Evolutionary conservation across 2,888 invertebrate species (phyloP), one percentile per base, ranked within the genome.

Genomic region (Brachyopa scutellaris): DNA sequence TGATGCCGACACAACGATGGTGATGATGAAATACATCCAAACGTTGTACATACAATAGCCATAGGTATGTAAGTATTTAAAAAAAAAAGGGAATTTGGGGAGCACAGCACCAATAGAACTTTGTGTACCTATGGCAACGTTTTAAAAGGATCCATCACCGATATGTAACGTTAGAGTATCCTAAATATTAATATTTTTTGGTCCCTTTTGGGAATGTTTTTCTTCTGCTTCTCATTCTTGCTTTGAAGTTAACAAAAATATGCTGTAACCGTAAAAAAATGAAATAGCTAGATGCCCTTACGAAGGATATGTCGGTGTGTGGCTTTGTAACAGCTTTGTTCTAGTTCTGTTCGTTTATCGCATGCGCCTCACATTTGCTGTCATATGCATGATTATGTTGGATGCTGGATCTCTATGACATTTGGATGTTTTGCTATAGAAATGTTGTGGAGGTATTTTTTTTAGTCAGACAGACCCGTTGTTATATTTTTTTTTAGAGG

Each of bases 101-200:
- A 17, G 26, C 38, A 9, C 17, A 17, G 19, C 11, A 8, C n/a
- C 19, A 23, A 11, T 55, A 36, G 21, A 55, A 55, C 36, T 33
- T 51, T 33, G 17, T 19, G 17, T 13, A 19, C 19, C 11, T n/a
- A 2, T 19, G 23, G 5, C 13, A 36, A 64, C 36, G 62, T 73
- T 62, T 40, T 73, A 74, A 66, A 74, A 61, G 64, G 59, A 69
- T 74, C 49, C 40, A 70, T 74, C 80, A 80, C 74, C 74, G n/a
- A n/a, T 64, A 57, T 55, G 67, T 74, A 69, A 69, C 69, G 31
- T 42, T n/a, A n/a, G n/a, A 49, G 76, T 11, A 47, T 69, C 38
- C 55, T 64, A 70, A 80, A 74, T 74, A 80, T 76, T 69, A 69
- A 80, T 80, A 69, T 69, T 62, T 74, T n/a, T n/a, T n/a, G 40